A percentile compares a stretch with the other conserved stretches of the same genome.
phyloP scores from a whole-genome alignment of 2,888 invertebrate species.

The Xanthostigma xanthostigma region DNA sequence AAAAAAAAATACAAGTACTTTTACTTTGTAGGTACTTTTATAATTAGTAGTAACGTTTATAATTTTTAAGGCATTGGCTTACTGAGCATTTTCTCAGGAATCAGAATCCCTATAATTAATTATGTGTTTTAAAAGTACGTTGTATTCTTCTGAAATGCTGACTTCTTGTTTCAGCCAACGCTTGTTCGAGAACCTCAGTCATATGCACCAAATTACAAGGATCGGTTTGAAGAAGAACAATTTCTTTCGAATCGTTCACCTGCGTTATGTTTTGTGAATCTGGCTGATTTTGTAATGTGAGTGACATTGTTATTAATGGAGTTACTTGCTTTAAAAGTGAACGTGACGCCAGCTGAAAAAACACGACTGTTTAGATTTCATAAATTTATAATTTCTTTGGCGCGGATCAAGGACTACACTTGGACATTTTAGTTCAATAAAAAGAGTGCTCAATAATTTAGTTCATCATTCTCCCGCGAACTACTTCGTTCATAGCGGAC shows the following conservation, averaged over 20 bases:
- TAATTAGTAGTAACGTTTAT: no score
- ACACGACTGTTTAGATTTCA: no score
- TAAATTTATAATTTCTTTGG: no score
- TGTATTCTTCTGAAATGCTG: conserved; percentile 27
- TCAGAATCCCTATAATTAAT: background rate
- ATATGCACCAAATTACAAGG: conserved; percentile 44
- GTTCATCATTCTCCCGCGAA: no score
- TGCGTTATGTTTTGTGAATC: conserved; percentile 11
- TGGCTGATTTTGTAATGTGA: conserved; percentile 24
- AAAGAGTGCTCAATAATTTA: no score
- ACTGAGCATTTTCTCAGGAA: background rate
- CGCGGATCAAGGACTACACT: no score
- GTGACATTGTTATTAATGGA: conserved; percentile 42
- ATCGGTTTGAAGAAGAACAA: conserved; percentile 39
- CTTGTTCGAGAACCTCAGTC: conserved; percentile 44
- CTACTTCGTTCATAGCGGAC: no score
- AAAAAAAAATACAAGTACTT: no score
- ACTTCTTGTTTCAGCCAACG: conserved; percentile 43
- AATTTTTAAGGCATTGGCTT: background rate
- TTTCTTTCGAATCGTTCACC: conserved; percentile 20
- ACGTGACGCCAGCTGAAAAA: conserved; percentile 37
- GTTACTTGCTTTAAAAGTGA: conserved; percentile 39
- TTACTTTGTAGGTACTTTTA: no score
- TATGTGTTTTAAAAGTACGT: conserved; percentile 16
- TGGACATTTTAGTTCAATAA: no score